These are phyloP conservation scores for Synergus gifuensis DNA, from an alignment of 2,888 invertebrate species.

Conservation along the genomic window DNA sequence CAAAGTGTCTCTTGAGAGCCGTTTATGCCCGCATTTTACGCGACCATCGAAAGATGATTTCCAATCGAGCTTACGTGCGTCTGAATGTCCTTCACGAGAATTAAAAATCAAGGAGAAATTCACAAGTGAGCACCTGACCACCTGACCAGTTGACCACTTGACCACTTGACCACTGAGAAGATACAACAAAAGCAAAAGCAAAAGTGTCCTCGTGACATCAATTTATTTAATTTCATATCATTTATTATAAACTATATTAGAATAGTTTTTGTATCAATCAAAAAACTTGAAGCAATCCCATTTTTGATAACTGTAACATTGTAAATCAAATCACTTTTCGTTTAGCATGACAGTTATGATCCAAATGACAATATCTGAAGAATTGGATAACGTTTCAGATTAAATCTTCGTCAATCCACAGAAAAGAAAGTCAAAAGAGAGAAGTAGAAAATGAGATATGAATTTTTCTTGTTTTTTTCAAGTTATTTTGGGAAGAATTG, in stretches of 20 bases:
- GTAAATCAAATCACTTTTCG: conserved; percentile 7
- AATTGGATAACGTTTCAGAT: neutral
- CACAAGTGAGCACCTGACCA: conserved; percentile 5
- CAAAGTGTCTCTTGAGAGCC: conserved; percentile 29
- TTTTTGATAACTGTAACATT: neutral
- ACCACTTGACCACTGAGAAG: neutral
- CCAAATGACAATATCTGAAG: neutral
- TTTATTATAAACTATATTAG: neutral
- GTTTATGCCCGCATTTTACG: conserved; percentile 19
- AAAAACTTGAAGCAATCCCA: no score
- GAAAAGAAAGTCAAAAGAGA: neutral
- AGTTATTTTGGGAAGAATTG: neutral
- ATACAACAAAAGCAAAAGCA: conserved; percentile 27
- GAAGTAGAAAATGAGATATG: neutral
- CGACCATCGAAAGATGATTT: conserved; percentile 34
- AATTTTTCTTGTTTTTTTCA: neutral
- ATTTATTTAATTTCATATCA: conserved; percentile 11
- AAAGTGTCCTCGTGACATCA: conserved; percentile 21
- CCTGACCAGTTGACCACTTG: neutral
- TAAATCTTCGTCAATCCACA: neutral
- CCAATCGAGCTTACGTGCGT: conserved; percentile 12
- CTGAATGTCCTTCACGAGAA: conserved; percentile 6
- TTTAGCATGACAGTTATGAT: neutral
- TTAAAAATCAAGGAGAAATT: conserved; percentile 28
- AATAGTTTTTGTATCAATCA: no score